Evolutionary conservation across 2,113 vertebrate species (phyloP).

Genomic region (Merops nubicus): DNA sequence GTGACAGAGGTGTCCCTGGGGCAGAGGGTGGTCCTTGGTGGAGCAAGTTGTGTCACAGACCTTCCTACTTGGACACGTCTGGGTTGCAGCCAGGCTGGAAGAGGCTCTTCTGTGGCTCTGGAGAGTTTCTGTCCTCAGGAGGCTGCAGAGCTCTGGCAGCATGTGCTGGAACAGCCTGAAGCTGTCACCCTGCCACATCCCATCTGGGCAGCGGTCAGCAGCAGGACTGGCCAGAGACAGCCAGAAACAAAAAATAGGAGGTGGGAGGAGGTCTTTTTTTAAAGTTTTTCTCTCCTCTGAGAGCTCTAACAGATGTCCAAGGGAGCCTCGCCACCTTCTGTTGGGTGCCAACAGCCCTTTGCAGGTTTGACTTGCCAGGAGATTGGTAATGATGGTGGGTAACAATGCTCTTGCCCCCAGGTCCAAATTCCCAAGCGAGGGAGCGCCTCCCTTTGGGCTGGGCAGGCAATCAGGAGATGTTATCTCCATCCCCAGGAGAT

Average conservation of each 20-base stretch:
- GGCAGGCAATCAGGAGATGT: not conserved
- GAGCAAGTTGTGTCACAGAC: not conserved
- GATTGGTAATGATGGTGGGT: not conserved
- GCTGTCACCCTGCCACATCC: not conserved
- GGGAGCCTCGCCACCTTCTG: not conserved
- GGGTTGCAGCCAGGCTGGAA: not conserved
- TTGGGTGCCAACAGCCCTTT: not conserved
- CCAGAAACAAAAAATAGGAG: not conserved
- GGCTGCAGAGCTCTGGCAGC: not conserved
- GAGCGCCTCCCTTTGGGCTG: not conserved
- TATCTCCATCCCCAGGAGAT: no score
- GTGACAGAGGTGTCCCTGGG: not conserved
- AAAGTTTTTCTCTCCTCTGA: not conserved
- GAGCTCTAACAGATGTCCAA: not conserved
- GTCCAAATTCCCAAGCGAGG: not conserved
- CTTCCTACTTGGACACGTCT: fast-evolving
- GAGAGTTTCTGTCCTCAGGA: not conserved
- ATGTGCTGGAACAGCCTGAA: not conserved
- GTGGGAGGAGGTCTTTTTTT: not conserved
- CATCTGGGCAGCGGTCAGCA: not conserved
- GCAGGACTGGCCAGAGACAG: not conserved
- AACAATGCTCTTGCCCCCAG: not conserved
- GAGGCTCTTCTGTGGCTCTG: not conserved
- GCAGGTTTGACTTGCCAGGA: not conserved
- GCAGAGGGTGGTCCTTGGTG: not conserved